Base-by-base conservation (phyloP, 2,113 vertebrate species). In the Salvator merianae region DNA sequence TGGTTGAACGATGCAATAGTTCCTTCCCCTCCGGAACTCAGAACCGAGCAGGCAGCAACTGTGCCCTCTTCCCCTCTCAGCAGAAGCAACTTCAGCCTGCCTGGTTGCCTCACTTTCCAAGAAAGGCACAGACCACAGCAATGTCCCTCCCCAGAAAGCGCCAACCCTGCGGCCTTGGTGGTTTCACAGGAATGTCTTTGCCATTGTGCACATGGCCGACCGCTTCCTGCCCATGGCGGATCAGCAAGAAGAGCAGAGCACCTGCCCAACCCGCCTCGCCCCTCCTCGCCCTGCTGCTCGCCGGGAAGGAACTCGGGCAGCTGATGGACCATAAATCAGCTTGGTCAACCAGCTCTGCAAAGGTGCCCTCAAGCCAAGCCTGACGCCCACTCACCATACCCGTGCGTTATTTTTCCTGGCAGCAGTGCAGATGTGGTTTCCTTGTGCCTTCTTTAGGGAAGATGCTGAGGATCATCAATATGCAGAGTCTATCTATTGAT, bases 151-250 rank as follows among this genome's bases (percentile, higher is more conserved):
- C 74, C 0, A 83, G 81, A 81, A 63, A 4, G 53, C n/a, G 1
- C 55, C 1, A 80, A 34, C 47, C 78, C n/a, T 34, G 38, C 80
- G 79, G 77, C 0, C 0, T 43, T 0, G 0, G 75, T 80, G 50
- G 34, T 68, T 86, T 84, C 0, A 0, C 0, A 0, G 55, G 30
- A 3, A 36, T 0, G 84, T 47, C 85, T 73, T 22, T 20, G 3
- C 63, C 2, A 0, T 7, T 80, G 77, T 2, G 0, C 78, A 66
- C 79, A 13, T 0, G 0, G 70, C 0, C 0, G 0, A 0, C 22
- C 24, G 10, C 18, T 63, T 32, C 55, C 34, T 20, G 22, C 36
- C 22, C 22, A 72, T 10, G 13, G 13, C 28, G 2, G 28, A 50
- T 24, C 28, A 13, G 73, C 9, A n/a, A 30, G 16, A 30, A 28